Base-by-base conservation (phyloP, 2,888 invertebrate species). In the Rotaria sp. region DNA sequence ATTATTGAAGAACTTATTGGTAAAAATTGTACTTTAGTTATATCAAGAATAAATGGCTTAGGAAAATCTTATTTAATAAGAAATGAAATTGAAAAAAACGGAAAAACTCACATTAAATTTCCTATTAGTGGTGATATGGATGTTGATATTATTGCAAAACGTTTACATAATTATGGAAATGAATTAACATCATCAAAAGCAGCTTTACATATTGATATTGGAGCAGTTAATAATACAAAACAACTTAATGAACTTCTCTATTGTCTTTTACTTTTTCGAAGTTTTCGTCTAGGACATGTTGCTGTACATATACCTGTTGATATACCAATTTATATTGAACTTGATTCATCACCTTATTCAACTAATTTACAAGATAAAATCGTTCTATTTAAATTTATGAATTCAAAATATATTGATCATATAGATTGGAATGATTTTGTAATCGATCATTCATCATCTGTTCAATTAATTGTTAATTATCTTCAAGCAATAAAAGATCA, bases 151-250 rank as follows among this genome's bases (percentile, higher is more conserved):
- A 80, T 45, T n/a, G 80, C 45, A 10, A 15, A 80, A 80, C 80
- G 80, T 15, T n/a, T 80, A n/a, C 18, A 7, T 38, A 8, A 35
- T 35, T 67, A 67, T 67, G 67, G 67, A 30, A 8, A 67, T 21
- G 18, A 35, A 67, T 80, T 80, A n/a, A 45, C 26, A 45, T 80
- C 45, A 41, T 26, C 26, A 1, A 80, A 80, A n/a, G 41, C 80
- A 80, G 45, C 80, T 26, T n/a, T 80, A 80, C 80, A 80, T 80
- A 45, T 80, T 80, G 80, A 45, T n/a, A 80, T 80, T n/a, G 80
- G 80, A 24, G 26, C 45, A 26, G 24, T 80, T 45, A 41, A 80
- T 5, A 45, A 80, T 80, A 11, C n/a, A 5, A 41, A 80, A 45
- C 45, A n/a, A 45, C n/a, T 80, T 3, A 80, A 80, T 45, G 80